phyloP scores from a whole-genome alignment of 2,113 vertebrate species.

The Pollachius pollachius region DNA sequence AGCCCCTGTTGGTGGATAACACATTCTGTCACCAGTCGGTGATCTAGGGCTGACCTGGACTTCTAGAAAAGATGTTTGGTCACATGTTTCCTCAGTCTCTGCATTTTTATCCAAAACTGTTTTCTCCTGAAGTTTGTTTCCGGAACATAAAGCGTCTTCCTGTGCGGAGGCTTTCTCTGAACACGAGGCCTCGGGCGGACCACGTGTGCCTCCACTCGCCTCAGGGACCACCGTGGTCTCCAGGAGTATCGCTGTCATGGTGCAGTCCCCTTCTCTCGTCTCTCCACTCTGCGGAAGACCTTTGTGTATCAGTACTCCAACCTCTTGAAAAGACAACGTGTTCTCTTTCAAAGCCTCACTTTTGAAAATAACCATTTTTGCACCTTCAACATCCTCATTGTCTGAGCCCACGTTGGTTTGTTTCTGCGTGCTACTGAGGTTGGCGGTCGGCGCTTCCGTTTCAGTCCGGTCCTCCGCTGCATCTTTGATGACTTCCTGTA shows the following conservation, averaged over 20 bases:
- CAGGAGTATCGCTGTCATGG: background rate
- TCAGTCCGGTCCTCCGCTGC: slow-evolving; percentile 3
- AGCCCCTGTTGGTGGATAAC: no score
- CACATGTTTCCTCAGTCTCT: background rate
- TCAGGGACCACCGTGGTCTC: background rate
- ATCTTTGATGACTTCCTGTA: background rate
- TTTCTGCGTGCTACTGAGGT: background rate
- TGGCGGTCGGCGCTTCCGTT: no score
- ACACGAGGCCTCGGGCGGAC: no score
- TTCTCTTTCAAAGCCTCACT: no score
- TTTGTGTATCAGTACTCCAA: no score
- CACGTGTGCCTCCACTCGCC: background rate
- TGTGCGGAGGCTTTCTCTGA: no score
- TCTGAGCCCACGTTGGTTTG: background rate
- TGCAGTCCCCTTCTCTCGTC: background rate
- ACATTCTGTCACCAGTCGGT: background rate
- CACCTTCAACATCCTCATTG: background rate
- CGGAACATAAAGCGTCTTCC: no score
- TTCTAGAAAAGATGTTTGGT: slow-evolving; percentile 22
- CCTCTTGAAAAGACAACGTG: no score
- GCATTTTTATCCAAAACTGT: slow-evolving; percentile 5
- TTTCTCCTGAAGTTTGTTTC: background rate
- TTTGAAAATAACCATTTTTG: no score
- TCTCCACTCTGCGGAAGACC: no score
- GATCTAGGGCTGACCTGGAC: no score